Base-by-base conservation (phyloP, 2,113 vertebrate genomes). In the Siphamia tubifer region DNA sequence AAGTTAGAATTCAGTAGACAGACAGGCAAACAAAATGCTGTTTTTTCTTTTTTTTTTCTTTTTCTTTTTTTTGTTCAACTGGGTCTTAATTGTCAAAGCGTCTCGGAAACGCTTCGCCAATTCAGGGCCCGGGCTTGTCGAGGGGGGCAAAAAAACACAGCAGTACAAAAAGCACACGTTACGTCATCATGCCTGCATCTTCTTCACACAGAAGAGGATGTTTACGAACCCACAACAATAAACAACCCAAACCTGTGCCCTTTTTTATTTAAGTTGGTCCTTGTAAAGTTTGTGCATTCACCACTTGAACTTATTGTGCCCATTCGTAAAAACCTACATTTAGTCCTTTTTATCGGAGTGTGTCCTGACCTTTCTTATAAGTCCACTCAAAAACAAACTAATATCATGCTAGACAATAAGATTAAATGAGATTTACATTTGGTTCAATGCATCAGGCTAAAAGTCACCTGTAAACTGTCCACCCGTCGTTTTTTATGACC, bases 1-100 rank as follows among this genome's bases (percentile, higher is more conserved):
- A 90, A 96, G 93, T 91, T 17, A 69, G 54, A 61, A 19, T 53
- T 56, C 53, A 57, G 67, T 58, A 68, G 61, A 75, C 6, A 28
- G 42, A 73, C 54, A 36, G 24, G 64, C 58, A 61, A 36, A 49
- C 65, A 16, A 15, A 17, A 28, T 5, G 5, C 0, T 3, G 27
- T 58, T 21, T 1, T 24, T 23, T 17, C 36, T 27, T 19, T 11
- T 8, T n/a, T n/a, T n/a, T 13, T 8, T 35, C 8, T 10, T 1
- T 39, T 36, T 51, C 51, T 51, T 54, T 5, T 31, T 1, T 39
- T 36, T 51, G 51, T 51, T 54, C 4, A 35, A 44, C 31, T 40
- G 44, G 42, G 73, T 49, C 68, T 39, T 30, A 68, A 34, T 13
- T 5, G 2, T 54, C 56, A 16, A 40, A 74, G 56, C 67, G 15